Evolutionary conservation across 2,113 vertebrate species (phyloP), one percentile per base, ranked within the genome.

Genomic region (Pipra filicauda): DNA sequence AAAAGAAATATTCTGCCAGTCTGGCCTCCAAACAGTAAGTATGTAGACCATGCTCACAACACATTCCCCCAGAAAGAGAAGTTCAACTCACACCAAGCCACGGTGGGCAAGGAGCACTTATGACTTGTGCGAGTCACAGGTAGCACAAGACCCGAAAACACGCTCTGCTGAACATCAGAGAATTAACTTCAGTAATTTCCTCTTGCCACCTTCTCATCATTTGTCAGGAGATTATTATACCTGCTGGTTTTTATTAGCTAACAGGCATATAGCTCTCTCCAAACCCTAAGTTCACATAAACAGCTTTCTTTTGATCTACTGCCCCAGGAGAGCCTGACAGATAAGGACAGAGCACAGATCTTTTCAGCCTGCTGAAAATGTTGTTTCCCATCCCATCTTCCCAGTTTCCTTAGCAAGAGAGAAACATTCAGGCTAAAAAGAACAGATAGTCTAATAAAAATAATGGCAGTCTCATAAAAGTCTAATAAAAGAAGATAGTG

Each of bases 21-120:
- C 10, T 46, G 5, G 57, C 37, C 16, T 19, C 48, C 51, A 89
- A 70, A 64, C 15, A 39, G 21, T 22, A 62, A n/a, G 10, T 5
- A 41, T 0, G 3, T 6, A 15, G 8, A 73, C 22, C 4, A 31
- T 1, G 5, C 11, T 41, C 43, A 44, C 6, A 41, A 39, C 3
- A 17, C 1, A 0, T 6, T 66, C 12, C 7, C 15, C 7, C 8
- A 39, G 4, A 61, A 89, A 43, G 5, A 26, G 6, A 41, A 88
- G 26, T 21, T 48, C 22, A 69, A 18, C 3, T 5, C 26, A 17
- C 0, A 1, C 12, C 35, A 66, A 41, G 37, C 31, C 6, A 26
- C 0, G 8, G 18, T 1, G 9, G 11, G 5, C 4, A 24, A 71
- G 31, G 4, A 58, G 4, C n/a, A 54, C 17, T 54, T 51, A 13